Evolutionary conservation across 1,140 invertebrate species (phyloP), one percentile per base, ranked within the genome.

Genomic region (Helicoverpa zea): DNA sequence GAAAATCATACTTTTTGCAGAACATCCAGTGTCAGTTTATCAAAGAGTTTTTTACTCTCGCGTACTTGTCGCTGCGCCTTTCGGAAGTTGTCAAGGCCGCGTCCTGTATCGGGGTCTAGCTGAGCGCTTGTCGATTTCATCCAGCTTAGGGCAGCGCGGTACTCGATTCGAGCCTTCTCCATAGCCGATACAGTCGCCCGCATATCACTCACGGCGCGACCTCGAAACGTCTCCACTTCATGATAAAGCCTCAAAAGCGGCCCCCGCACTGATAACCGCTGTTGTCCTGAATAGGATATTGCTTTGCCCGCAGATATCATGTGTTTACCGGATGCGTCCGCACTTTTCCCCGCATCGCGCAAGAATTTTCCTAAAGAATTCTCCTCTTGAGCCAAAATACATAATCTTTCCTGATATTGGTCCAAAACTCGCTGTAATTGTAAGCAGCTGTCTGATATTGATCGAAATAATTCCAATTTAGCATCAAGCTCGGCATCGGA

Each of bases 41-140:
- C 99, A 96, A 99, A 99, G 84, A 97, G 95, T 59, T 96, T 96
- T 96, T 99, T 99, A 35, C 96, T 96, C 84, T 96, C 95, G 74
- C 97, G 95, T 0, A 97, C 97, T 93, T 97, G 97, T 3, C 96
- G 95, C 88, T 98, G 97, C 1, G 97, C 98, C 94, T 99, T 99
- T 85, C 99, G 96, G 93, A 99, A 99, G 94, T 98, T 99, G 87
- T 99, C 99, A 54, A 99, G 94, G 80, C 99, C 98, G 87, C 98
- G 98, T 70, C 97, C 98, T 0, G 98, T 99, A 90, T 99, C 99
- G 0, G 99, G 99, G 95, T 99, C 99, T 16, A 99, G 95, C 92
- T 99, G 98, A 84, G 98, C 97, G 75, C 99, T 99, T 2, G 98
- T 97, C 83, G 99, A 98, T 95, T 99, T 99, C 99, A 99, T 99